A percentile compares a stretch with the other conserved stretches of the same genome.
phyloP scores from a whole-genome alignment of 2,113 vertebrate species.

The Hassar affinis region DNA sequence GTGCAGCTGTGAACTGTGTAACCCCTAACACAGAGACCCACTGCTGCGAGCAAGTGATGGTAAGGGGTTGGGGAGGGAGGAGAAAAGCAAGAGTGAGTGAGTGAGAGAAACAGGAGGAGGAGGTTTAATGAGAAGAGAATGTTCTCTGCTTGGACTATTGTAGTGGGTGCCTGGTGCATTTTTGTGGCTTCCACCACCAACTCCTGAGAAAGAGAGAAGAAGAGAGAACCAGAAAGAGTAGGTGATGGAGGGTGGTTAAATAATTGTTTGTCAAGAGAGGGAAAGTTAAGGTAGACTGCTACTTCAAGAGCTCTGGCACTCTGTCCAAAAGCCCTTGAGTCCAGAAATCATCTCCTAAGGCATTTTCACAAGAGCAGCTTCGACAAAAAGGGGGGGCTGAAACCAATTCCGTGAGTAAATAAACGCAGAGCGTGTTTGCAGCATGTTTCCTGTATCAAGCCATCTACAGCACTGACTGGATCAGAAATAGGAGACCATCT shows the following conservation, averaged over 20 bases:
- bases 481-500: conserved; percentile 58
- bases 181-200: conserved; percentile 47
- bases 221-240: conserved; percentile 22
- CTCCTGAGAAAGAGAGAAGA: conserved; percentile 45
- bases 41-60: conserved; percentile 1
- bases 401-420: conserved; percentile 58
- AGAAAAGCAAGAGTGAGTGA: conserved; percentile 27
- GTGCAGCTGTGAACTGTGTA: conserved; percentile 33
- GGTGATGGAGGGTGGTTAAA: conserved; percentile 53
- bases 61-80: conserved; percentile 17
- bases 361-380: conserved; percentile 51
- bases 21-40: conserved; percentile 2
- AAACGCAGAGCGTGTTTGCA: conserved; percentile 57
- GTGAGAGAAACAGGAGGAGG: conserved; percentile 23
- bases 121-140: conserved; percentile 52
- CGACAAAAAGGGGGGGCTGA: conserved; percentile 36
- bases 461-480: conserved; percentile 55
- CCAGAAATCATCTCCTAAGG: conserved; percentile 48
- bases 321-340: conserved; percentile 60
- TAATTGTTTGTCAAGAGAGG: conserved; percentile 63
- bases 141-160: conserved; percentile 53
- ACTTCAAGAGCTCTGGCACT: conserved; percentile 64
- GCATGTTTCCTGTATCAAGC: conserved; percentile 63
- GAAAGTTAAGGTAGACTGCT: conserved; percentile 51
- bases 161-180: conserved; percentile 56